phyloP scores from a whole-genome alignment of 2,113 vertebrate species.

The Phyllostomus discolor region DNA sequence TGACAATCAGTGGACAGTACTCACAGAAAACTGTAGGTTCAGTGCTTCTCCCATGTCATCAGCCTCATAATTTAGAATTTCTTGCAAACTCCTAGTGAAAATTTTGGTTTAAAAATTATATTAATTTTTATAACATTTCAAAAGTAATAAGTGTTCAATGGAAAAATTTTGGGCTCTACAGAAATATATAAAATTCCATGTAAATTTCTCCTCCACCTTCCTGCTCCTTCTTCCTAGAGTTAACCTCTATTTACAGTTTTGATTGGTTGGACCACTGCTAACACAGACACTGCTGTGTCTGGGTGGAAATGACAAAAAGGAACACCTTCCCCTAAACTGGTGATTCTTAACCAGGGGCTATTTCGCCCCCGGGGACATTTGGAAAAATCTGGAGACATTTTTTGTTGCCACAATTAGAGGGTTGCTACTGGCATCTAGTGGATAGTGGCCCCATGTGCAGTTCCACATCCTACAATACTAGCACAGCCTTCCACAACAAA shows the following conservation, averaged over 20 bases:
- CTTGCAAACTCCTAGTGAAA: slow-evolving; percentile 76
- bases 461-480: neutral
- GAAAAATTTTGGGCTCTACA: neutral
- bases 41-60: slow-evolving; percentile 54
- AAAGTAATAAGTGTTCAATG: neutral
- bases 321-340: neutral
- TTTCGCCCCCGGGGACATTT: neutral
- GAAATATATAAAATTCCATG: neutral
- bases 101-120: slow-evolving; percentile 20
- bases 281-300: neutral
- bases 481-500: neutral
- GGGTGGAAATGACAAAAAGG: neutral
- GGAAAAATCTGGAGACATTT: neutral
- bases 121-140: neutral
- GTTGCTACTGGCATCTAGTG: neutral
- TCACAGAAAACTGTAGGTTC: slow-evolving; percentile 75
- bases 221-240: neutral
- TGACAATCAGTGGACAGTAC: slow-evolving; percentile 51
- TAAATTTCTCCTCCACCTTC: neutral
- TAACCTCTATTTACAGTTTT: neutral
- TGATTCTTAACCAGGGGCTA: neutral
- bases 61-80: slow-evolving; percentile 75
- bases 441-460: neutral
- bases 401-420: neutral
- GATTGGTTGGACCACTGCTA: neutral